Percentiles rank a stretch among this genome's conserved stretches.
These are phyloP conservation scores for Pluvialis apricaria DNA, from an alignment of 2,113 vertebrate genomes.

Conservation along the genomic window DNA sequence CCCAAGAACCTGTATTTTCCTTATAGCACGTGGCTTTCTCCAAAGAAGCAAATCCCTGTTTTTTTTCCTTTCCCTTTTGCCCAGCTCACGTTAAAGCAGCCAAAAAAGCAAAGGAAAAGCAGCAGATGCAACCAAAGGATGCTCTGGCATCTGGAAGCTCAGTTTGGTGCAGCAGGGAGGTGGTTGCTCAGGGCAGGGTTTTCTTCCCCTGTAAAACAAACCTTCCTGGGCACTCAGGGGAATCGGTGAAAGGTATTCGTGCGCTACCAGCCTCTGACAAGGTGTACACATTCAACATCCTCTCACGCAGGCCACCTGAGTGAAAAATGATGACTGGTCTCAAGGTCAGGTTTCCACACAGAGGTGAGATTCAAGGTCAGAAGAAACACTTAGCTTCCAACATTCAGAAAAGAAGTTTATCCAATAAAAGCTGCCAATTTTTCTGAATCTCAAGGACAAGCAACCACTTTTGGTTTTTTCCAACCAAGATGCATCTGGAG, in stretches of 20 bases:
- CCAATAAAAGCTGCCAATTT: neutral
- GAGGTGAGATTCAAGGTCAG: neutral
- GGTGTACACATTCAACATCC: neutral
- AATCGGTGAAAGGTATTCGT: neutral
- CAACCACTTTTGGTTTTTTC: neutral
- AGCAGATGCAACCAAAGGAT: neutral
- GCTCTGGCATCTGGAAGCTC: neutral
- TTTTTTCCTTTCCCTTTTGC: neutral
- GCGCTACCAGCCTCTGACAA: neutral
- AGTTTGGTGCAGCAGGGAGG: neutral
- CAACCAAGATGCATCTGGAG: neutral
- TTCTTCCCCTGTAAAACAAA: neutral
- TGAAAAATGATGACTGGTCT: neutral
- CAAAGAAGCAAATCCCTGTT: neutral
- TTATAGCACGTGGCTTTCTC: neutral
- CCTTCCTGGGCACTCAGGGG: neutral
- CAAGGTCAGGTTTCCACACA: neutral
- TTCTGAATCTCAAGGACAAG: neutral
- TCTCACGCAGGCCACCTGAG: rapidly evolving
- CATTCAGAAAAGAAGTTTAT: neutral
- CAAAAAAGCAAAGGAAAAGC: neutral
- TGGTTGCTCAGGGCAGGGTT: neutral
- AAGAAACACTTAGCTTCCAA: neutral
- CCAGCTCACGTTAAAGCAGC: neutral
- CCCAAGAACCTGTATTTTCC: neutral